Percentiles rank a stretch among this genome's conserved stretches.
These are phyloP conservation scores for Pemphigus obesinymphae DNA, from an alignment of 1,140 invertebrate genomes.

Conservation along the genomic window DNA sequence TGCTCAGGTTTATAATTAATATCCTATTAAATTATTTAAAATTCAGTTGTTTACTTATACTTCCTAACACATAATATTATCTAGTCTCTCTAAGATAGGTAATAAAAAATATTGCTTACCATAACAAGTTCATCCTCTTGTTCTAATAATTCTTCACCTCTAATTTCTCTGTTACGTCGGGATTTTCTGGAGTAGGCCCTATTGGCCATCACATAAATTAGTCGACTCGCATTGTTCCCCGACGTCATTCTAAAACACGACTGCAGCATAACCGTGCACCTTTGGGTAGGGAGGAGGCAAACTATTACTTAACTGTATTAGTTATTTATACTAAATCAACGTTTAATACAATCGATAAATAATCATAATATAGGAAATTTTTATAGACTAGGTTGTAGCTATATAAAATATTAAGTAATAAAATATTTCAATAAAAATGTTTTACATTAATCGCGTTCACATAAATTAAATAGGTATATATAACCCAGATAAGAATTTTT, in stretches of 20 bases:
- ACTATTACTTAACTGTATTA: conserved; percentile 20
- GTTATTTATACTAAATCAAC: not conserved
- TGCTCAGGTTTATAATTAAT: too few relatives aligned
- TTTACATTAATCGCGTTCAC: not conserved
- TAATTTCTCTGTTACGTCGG: conserved; percentile 3
- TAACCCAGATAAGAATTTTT: not conserved
- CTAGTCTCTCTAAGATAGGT: not conserved
- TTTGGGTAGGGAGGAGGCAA: conserved; percentile 30
- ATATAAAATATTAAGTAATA: too few relatives aligned
- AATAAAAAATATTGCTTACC: conserved; percentile 1
- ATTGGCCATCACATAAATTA: conserved; percentile 35
- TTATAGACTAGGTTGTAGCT: not conserved
- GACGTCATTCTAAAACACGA: conserved; percentile 33
- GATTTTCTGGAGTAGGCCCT: conserved; percentile 29
- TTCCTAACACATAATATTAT: too few relatives aligned
- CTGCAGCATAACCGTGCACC: conserved; percentile 33
- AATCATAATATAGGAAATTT: not conserved
- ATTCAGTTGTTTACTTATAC: too few relatives aligned
- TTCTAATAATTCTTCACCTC: conserved; percentile 32
- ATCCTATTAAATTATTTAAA: too few relatives aligned
- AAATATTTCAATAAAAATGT: not conserved
- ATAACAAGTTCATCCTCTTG: conserved; percentile 30
- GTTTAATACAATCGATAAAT: not conserved
- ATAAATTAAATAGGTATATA: not conserved
- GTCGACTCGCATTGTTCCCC: not conserved